A percentile compares a stretch with the other conserved stretches of the same genome.
Evolutionary conservation across 2,888 invertebrate genomes (phyloP).

Genomic region (Macroteleia sp.): DNA sequence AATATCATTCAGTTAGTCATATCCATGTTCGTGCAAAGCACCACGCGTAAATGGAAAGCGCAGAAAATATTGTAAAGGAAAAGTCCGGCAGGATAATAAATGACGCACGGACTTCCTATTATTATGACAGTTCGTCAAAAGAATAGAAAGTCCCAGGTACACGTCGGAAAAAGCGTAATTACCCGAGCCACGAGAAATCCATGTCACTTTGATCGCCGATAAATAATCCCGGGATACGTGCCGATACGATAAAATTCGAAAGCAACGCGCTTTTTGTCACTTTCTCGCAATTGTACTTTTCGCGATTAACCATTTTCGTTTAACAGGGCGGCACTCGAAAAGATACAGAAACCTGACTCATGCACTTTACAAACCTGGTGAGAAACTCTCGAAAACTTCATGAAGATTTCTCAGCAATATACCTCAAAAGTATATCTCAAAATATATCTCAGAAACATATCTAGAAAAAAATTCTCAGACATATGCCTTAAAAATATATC

Average conservation of each 20-base stretch:
- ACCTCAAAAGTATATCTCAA: too few species aligned
- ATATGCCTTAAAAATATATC: too few species aligned
- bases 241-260: constrained; percentile 39
- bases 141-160: constrained; percentile 37
- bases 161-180: constrained; percentile 43
- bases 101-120: constrained; percentile 3
- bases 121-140: constrained; percentile 48
- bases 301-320: constrained; percentile 1
- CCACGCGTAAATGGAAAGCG: constrained; percentile 12
- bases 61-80: constrained; percentile 12
- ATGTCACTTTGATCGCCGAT: constrained; percentile 37
- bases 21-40: neutral
- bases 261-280: constrained; percentile 23
- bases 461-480: too few species aligned
- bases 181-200: constrained; percentile 35
- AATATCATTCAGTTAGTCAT: constrained; percentile 22
- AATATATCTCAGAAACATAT: too few species aligned
- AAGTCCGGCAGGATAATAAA: constrained; percentile 23
- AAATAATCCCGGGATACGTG: constrained; percentile 41
- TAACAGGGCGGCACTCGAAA: too few species aligned
- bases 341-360: too few species aligned
- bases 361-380: too few species aligned
- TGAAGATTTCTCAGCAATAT: too few species aligned
- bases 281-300: constrained; percentile 30
- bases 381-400: too few species aligned